Evolutionary conservation across 2,888 invertebrate genomes (phyloP), one percentile per base, ranked within the genome.

Genomic region (Oscheius onirici): DNA sequence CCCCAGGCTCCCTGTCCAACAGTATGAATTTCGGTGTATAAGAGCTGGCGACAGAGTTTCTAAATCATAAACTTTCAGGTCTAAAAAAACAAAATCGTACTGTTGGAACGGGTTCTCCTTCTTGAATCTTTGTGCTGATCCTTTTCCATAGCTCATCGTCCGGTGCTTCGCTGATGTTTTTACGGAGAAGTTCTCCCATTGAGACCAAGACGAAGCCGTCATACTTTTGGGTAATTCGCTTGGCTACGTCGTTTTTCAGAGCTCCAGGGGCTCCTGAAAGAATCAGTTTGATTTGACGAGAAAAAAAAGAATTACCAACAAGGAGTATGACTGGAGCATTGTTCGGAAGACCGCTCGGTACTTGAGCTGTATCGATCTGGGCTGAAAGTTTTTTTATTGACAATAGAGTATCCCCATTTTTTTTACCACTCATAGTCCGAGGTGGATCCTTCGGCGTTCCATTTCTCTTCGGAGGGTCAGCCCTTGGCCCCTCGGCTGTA

Each of bases 31-130:
- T 83, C 83, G 11, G 83, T 77, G 55, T 85, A 80, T 3, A 90
- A 69, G 17, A 89, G 71, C 17, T 88, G 87, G 3, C 87, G 79
- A 41, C 88, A 87, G 22, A 89, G 83, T 70, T 89, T 89, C 89
- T 89, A 76, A 46, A 46, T n/a, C n/a, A n/a, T n/a, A n/a, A n/a
- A n/a, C n/a, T n/a, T n/a, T n/a, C n/a, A n/a, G n/a, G n/a, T n/a
- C n/a, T n/a, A n/a, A n/a, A n/a, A n/a, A n/a, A n/a, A n/a, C n/a
- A n/a, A n/a, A n/a, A n/a, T n/a, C n/a, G n/a, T 55, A 87, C 87
- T 71, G 80, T 81, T 1, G 88, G 87, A 15, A 88, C 76, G 2
- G 79, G 67, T 26, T 87, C 87, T 46, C 87, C 87, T 20, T 74
- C 73, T n/a, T 82, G 78, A 81, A 87, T 87, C 67, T 84, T 84